These are phyloP conservation scores for Falco concolor DNA, from an alignment of 2,797 vertebrate species.

Conservation along the genomic window DNA sequence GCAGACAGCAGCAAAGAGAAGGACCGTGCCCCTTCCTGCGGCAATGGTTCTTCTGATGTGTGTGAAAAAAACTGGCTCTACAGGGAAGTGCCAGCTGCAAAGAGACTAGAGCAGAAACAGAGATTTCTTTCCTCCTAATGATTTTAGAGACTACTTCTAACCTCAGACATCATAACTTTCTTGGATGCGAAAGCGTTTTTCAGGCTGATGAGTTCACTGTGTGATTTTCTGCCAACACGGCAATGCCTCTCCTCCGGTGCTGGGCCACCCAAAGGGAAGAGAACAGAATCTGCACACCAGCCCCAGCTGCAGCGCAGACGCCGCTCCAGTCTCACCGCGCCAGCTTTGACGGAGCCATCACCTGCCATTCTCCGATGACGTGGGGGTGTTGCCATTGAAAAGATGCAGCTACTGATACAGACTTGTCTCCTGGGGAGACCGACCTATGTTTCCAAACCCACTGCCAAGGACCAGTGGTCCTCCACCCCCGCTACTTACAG, in stretches of 20 bases:
- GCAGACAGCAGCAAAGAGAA: not conserved
- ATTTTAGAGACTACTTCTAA: not conserved
- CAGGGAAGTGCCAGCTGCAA: not conserved
- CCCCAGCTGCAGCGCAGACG: accelerated
- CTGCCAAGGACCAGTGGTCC: not conserved
- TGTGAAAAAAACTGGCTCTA: not conserved
- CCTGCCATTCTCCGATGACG: not conserved
- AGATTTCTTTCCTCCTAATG: not conserved
- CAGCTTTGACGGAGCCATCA: not conserved
- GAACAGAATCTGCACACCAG: not conserved
- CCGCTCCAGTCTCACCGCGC: not conserved
- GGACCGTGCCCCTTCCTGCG: not conserved
- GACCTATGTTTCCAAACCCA: not conserved
- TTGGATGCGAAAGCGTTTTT: not conserved
- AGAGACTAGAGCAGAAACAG: not conserved
- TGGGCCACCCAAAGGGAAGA: not conserved
- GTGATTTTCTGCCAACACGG: not conserved
- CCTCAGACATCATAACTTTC: not conserved
- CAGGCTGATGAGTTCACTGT: not conserved
- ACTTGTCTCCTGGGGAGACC: not conserved
- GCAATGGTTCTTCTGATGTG: not conserved
- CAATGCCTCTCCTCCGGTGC: not conserved
- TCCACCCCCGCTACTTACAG: not conserved
- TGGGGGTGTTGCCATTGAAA: not conserved
- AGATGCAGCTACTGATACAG: not conserved